Evolutionary conservation across 1,140 invertebrate species (phyloP), one percentile per base, ranked within the genome.

Genomic region (Drosophila subobscura): DNA sequence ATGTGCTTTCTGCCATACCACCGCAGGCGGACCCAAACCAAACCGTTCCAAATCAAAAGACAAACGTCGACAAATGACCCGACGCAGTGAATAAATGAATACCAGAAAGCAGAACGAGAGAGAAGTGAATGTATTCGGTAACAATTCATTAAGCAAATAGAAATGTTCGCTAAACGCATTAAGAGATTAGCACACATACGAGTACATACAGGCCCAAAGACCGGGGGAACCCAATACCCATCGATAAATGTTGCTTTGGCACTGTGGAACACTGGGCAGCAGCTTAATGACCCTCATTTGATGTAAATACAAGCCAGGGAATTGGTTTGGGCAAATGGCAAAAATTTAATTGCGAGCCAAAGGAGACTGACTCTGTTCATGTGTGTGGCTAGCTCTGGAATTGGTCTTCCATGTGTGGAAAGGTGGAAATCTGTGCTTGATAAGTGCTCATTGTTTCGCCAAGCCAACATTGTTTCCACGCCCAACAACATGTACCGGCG

Each of bases 131-230:
- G 77, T 86, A 80, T 86, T 86, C 55, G 77, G 81, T 86, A 89
- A 89, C 83, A 88, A 88, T 88, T 88, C 83, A 88, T 88, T 88
- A 89, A 83, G 79, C 79, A 89, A 88, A 88, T 88, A 88, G 83
- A 88, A 88, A 88, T 88, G 83, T 84, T 56, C 84, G 79, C 84
- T 88, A 88, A 88, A 88, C 83, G 83, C 83, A 88, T 88, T 88
- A 88, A 89, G 84, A 89, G 83, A 88, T 88, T 88, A 88, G 84
- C 83, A 88, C 83, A 88, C 83, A 88, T 79, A 40, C 37, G 60
- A 72, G 16, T 44, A 60, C 55, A 33, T 49, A 66, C 27, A 68
- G 44, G 1, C 25, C 25, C 72, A 76, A 22, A 29, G 47, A 58
- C 8, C 33, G 23, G 12, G 27, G 45, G 25, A 45, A 41, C 10